Base-by-base conservation (phyloP, 2,113 vertebrate genomes). In the Rhadina sibilatrix region DNA sequence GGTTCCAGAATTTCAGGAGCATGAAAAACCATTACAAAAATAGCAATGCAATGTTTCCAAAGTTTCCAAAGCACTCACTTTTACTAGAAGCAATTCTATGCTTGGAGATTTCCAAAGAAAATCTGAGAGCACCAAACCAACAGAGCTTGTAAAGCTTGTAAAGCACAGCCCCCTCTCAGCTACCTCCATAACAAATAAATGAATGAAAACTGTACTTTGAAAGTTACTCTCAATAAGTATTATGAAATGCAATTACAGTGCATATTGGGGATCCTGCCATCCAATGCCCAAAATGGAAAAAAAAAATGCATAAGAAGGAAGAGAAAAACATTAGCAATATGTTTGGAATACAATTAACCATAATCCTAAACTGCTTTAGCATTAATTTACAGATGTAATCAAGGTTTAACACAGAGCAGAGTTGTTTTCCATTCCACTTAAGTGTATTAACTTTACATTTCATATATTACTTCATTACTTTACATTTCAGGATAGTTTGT, bases 401-500 rank as follows among this genome's bases (percentile, higher is more conserved):
- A 60, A 70, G 47, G 56, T 90, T 94, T 94, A 91, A 93, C 64
- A 83, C 53, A 76, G 11, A 93, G 30, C 22, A 68, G 64, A 89
- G 35, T 78, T 88, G 66, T 93, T 95, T 93, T 95, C 69, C 70
- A 54, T 78, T 92, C 80, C 61, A 84, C 64, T 90, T 92, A 96
- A 93, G 52, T 64, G 31, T 65, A 95, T 94, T 97, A 95, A 87
- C 57, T 83, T 93, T 59, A 83, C 87, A 94, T 97, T 95, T 94
- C 40, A 75, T 65, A 27, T 76, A 96, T 96, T 94, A 88, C 56
- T 84, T 89, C 57, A 76, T 75, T 71, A 83, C 50, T 94, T 92
- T 66, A 49, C 52, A 60, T 75, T 95, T 87, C 80, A 90, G 57
- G 91, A 91, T 18, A 31, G 65, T 84, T 69, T 87, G 47, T 40